Base-by-base conservation (phyloP, 2,888 invertebrate genomes). In the Acleris emargana region DNA sequence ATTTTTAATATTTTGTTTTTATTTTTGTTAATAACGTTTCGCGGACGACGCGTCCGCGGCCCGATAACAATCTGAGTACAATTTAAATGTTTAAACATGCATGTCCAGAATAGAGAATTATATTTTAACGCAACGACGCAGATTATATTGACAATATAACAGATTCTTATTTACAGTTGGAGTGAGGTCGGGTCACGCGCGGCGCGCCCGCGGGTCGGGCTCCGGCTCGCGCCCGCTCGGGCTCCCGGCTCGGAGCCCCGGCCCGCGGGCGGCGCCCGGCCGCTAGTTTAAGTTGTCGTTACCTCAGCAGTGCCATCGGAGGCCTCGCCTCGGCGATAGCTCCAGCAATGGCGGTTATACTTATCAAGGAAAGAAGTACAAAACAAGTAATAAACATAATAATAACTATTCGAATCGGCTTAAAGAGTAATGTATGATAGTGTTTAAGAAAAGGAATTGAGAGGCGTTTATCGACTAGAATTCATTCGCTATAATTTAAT, bases 81-180 rank as follows among this genome's bases (percentile, higher is more conserved):
- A 91, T 87, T 82, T 84, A 79, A 81, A 85, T 75, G 79, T 81
- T 82, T 83, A 80, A 82, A 77, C 76, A 82, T 81, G 82, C 85
- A 83, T 86, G 91, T 91, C 91, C 91, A 90, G 82, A 84, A 76
- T 85, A 88, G 84, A 86, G 68, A 81, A 83, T 76, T 88, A 89
- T 88, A 83, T 90, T 87, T 89, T 86, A 86, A 83, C 75, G 79
- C 87, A 88, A 87, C 84, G 85, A 83, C 72, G 82, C 89, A 91
- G 86, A 91, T 89, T 87, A 87, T 91, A 89, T 84, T 80, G 89
- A 90, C 90, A 91, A 91, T 90, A 89, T 89, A 75, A 84, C 85
- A 89, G 87, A 88, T 84, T 82, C 81, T 90, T 91, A 91, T 91
- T 91, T 90, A 91, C 89, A 89, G 86, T 87, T 81, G 79, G 71